Evolutionary conservation across 1,140 invertebrate genomes (phyloP), one percentile per base, ranked within the genome.

Genomic region (Calycopis cecrops): DNA sequence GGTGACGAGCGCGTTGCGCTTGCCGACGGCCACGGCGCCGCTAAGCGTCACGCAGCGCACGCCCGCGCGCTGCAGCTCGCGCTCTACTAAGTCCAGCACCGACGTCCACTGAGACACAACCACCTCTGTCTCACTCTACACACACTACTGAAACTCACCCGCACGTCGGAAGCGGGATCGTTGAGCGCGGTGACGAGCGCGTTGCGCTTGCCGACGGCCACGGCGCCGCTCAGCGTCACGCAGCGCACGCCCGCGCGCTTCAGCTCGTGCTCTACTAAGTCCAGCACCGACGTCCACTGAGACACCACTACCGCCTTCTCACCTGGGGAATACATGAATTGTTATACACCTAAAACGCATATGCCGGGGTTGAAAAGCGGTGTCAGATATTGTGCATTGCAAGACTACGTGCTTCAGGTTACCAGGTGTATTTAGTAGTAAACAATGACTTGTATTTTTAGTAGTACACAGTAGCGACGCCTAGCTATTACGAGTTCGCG

Each of bases 31-130:
- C 55, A 94, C 89, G 12, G 52, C 73, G 3, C 95, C 96, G 56
- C 91, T 91, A 6, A 97, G 90, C n/a, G 91, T 89, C 11, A 88
- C 81, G 69, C 88, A 92, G 1, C 70, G 63, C 6, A 95, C 87
- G 1, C 79, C 70, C 10, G 80, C 71, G 4, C 80, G 56, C 7
- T 86, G 65, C 12, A 97, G 80, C 71, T 93, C 91, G 0, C 71
- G 56, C 28, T 89, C 88, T 10, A 97, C 79, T 21, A 97, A 88
- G 1, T 91, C 75, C 6, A 98, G 76, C 68, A 96, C 91, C 0
- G 90, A 90, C 0, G 94, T 93, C 95, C 95, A 98, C 73, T 97
- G 95, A 0, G 96, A 97, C 1, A 98, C 95, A 7, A 97, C 89
- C 2, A 97, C 92, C n/a, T 90, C 89, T 72, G 95, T 95, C 55